Conservation (phyloP, 2,113 vertebrate genomes). For the Pionites leucogaster region DNA sequence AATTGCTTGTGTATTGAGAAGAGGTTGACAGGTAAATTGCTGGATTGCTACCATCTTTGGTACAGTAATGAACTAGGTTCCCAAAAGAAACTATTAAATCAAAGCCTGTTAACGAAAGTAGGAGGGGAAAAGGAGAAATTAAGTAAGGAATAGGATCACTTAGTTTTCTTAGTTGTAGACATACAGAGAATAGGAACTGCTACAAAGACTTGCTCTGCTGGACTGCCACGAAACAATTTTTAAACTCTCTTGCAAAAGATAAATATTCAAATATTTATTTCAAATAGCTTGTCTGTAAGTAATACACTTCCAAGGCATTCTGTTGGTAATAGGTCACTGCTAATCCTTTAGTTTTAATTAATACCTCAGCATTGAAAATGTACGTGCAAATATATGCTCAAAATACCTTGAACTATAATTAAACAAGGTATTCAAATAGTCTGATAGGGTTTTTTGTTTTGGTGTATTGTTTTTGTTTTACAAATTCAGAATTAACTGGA, state of each 20-base stretch:
- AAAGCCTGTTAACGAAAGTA: slow-evolving; percentile 42
- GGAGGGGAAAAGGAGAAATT: background rate
- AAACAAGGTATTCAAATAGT: background rate
- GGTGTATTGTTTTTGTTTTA: background rate
- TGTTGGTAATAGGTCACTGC: background rate
- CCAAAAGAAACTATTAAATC: slow-evolving; percentile 35
- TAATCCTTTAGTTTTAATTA: background rate
- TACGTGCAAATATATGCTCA: background rate
- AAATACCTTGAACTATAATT: background rate
- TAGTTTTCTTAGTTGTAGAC: background rate
- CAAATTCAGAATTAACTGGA: background rate
- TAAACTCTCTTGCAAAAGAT: background rate
- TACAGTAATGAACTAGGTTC: slow-evolving; percentile 11
- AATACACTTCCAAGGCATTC: background rate
- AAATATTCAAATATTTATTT: background rate
- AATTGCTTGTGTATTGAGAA: slow-evolving; percentile 52
- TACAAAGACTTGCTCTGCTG: background rate
- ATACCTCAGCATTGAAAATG: background rate
- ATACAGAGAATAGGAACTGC: background rate
- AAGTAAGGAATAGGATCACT: background rate
- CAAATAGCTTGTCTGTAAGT: background rate
- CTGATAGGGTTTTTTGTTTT: background rate
- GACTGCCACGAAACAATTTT: background rate
- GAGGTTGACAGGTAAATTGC: slow-evolving; percentile 64
- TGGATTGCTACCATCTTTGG: slow-evolving; percentile 15